These are phyloP conservation scores for Eupristina koningsbergeri DNA, from an alignment of 1,140 invertebrate species.

Conservation along the genomic window DNA sequence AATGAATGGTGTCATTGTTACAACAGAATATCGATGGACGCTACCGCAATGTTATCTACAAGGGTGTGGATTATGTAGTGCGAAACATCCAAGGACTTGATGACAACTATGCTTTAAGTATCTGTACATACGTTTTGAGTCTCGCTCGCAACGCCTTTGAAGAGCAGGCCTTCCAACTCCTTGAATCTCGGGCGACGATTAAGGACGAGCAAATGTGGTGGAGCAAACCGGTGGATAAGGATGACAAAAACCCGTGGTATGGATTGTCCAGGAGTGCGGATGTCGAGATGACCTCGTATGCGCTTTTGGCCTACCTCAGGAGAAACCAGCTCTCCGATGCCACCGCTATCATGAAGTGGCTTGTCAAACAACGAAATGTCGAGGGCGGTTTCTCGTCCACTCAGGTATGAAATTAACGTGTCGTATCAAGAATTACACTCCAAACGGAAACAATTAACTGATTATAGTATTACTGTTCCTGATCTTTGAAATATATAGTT, in stretches of 20 bases:
- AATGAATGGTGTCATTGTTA: not conserved
- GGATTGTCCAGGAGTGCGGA: conserved; percentile 82
- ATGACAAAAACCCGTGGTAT: conserved; percentile 84
- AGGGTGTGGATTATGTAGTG: conserved; percentile 86
- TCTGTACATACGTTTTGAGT: conserved; percentile 85
- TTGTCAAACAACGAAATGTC: conserved; percentile 86
- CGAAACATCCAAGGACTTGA: conserved; percentile 79
- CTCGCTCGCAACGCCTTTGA: conserved; percentile 81
- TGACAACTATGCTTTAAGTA: conserved; percentile 84
- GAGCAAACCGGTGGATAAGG: conserved; percentile 76
- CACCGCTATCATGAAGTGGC: conserved; percentile 87
- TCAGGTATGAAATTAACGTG: conserved; percentile 74
- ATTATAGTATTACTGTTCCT: no score
- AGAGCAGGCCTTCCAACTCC: conserved; percentile 78
- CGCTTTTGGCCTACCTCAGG: conserved; percentile 79
- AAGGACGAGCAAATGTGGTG: conserved; percentile 82
- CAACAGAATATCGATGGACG: conserved; percentile 64
- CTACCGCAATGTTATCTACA: conserved; percentile 80
- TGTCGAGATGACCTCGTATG: conserved; percentile 92
- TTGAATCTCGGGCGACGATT: conserved; percentile 73
- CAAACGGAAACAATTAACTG: no score
- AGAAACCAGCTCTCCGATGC: conserved; percentile 80
- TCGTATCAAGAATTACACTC: no score
- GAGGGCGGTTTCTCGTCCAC: conserved; percentile 89
- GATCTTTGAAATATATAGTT: no score